Conservation (phyloP, 1,140 invertebrate species). For the Drosophila ohnishii region DNA sequence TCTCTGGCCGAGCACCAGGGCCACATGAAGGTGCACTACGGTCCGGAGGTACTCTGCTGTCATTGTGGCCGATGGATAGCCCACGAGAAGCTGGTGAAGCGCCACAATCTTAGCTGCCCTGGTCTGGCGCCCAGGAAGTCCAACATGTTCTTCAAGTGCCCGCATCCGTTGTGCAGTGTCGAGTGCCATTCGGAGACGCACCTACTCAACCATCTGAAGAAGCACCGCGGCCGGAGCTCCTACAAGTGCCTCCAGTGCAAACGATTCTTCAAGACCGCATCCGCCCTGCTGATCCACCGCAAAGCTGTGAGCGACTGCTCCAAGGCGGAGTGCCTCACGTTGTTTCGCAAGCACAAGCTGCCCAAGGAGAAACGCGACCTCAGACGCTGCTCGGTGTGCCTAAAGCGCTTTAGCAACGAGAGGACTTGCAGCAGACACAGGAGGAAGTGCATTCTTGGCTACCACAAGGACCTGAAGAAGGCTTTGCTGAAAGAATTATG, state of each 20-base stretch:
- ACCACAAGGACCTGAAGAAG: conserved; percentile 12
- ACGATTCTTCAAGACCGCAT: conserved; percentile 19
- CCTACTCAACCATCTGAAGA: conserved; percentile 37
- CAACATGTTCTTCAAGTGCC: conserved; percentile 46
- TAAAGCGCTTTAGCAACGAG: conserved; percentile 24
- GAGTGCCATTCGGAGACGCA: conserved; percentile 28
- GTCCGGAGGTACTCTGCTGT: conserved; percentile 43
- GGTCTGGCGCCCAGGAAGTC: neutral
- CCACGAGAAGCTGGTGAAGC: conserved; percentile 13
- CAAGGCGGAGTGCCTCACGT: conserved; percentile 14
- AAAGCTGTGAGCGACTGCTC: conserved; percentile 1
- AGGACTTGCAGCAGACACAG: conserved; percentile 18
- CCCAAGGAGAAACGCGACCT: neutral
- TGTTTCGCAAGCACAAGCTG: neutral
- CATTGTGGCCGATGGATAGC: conserved; percentile 44
- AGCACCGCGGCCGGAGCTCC: conserved; percentile 13
- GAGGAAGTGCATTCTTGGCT: conserved; percentile 27
- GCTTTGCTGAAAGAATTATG: conserved; percentile 1
- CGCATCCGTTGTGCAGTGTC: conserved; percentile 45
- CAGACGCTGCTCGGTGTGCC: conserved; percentile 44
- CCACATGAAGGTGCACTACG: conserved; percentile 57
- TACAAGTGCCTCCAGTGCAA: conserved; percentile 50
- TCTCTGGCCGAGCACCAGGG: conserved; percentile 28
- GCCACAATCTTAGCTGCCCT: conserved; percentile 42
- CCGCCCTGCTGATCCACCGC: conserved; percentile 42